Percentiles rank a stretch among this genome's conserved stretches.
Conservation (phyloP, 2,113 vertebrate species). For the Macrotis lagotis region DNA sequence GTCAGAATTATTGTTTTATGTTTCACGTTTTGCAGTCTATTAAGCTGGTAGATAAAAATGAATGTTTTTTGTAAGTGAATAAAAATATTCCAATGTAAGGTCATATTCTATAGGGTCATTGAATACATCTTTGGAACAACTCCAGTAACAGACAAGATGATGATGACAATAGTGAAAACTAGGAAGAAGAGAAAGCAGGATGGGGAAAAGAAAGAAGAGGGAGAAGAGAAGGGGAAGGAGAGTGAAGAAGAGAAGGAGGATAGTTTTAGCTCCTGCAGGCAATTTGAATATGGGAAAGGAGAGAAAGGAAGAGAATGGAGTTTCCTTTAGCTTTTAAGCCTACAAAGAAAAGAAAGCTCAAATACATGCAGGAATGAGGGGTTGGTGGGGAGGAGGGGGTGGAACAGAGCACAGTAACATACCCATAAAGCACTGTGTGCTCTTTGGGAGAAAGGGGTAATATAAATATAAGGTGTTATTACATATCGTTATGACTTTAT, state of each 20-base stretch:
- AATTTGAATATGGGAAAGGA: neutral
- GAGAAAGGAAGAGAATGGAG: neutral
- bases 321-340: neutral
- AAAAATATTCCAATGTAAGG: neutral
- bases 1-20: neutral
- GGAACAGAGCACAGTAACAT: conserved; percentile 16
- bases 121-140: neutral
- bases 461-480: conserved; percentile 42
- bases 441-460: conserved; percentile 11
- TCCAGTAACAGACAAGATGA: neutral
- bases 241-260: neutral
- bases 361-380: neutral
- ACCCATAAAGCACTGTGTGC: neutral
- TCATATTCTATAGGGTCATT: neutral
- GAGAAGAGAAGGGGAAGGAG: too few relatives aligned
- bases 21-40: neutral
- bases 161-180: neutral
- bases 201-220: too few relatives aligned
- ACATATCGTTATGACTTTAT: conserved; percentile 34
- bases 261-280: neutral
- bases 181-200: neutral
- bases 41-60: neutral
- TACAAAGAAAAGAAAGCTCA: neutral
- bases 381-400: neutral
- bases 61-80: neutral